Conservation (phyloP, 2,113 vertebrate genomes). For the Myxocyprinus asiaticus region DNA sequence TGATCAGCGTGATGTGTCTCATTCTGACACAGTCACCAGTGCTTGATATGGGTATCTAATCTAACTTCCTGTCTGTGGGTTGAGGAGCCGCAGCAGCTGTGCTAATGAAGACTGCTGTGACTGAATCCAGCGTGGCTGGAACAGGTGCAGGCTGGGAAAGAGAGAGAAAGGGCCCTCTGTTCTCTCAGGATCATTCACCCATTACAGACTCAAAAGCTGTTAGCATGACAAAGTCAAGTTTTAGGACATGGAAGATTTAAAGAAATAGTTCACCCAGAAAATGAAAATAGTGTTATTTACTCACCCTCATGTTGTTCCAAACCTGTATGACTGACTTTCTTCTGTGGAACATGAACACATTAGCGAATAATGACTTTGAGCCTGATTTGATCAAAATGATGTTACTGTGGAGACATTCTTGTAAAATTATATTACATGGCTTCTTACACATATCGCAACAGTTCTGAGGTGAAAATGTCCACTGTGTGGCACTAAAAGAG, state of each 20-base stretch:
- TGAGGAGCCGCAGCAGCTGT: constrained; percentile 22
- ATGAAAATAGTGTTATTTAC: no score
- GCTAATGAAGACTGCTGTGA: constrained; percentile 34
- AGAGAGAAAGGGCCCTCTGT: neutral
- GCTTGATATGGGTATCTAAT: constrained; percentile 27
- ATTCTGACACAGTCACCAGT: neutral
- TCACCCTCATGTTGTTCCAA: neutral
- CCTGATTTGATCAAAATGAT: no score
- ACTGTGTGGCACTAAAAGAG: no score
- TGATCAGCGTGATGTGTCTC: constrained; percentile 1
- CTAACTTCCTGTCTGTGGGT: neutral
- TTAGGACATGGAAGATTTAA: neutral
- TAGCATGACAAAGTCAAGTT: constrained; percentile 12
- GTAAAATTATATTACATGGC: no score
- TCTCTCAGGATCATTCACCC: constrained; percentile 7
- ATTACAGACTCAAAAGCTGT: neutral
- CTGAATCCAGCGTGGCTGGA: constrained; percentile 4
- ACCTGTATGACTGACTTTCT: no score
- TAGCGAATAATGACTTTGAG: no score
- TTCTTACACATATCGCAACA: no score
- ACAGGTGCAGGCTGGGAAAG: constrained; percentile 5
- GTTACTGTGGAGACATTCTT: no score
- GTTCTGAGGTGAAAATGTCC: no score
- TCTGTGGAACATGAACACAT: no score
- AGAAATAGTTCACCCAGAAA: neutral